Percentiles rank a stretch among this genome's conserved stretches.
phyloP scores from a whole-genome alignment of 2,797 vertebrate species.

The Kryptopterus vitreolus region DNA sequence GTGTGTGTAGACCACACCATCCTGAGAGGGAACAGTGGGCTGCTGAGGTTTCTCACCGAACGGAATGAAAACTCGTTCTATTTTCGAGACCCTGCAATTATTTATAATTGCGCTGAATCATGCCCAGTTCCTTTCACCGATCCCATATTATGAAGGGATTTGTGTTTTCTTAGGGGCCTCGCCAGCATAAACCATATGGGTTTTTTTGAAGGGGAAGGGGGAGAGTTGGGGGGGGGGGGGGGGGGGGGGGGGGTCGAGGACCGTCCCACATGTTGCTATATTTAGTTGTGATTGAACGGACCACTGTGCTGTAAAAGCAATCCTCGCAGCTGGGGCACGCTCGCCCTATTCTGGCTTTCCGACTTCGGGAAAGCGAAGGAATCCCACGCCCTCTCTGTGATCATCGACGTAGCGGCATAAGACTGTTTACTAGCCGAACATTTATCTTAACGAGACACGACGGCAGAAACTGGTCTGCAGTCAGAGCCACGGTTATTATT shows the following conservation, averaged over 20 bases:
- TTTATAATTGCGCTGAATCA: constrained; percentile 73
- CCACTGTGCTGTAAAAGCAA: constrained; percentile 70
- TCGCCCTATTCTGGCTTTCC: background rate
- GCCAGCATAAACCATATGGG: constrained; percentile 56
- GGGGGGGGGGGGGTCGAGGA: constrained; percentile 47
- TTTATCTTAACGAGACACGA: background rate
- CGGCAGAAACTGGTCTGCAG: background rate
- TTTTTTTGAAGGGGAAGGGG: no score
- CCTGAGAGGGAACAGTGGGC: background rate
- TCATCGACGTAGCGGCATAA: background rate
- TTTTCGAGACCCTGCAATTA: constrained; percentile 74
- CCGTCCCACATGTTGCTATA: constrained; percentile 71
- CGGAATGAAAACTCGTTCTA: constrained; percentile 47
- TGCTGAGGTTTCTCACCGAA: constrained; percentile 8
- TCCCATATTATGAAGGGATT: constrained; percentile 55
- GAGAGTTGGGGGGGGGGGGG: constrained; percentile 45
- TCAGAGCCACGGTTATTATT: background rate
- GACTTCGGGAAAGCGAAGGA: background rate
- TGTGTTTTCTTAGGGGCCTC: constrained; percentile 62
- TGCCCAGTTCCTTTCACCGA: constrained; percentile 55
- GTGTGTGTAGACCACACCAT: background rate
- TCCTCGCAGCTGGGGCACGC: constrained; percentile 57
- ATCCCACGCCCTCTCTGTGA: background rate
- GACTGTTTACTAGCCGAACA: background rate
- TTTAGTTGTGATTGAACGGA: constrained; percentile 70